Percentiles rank a stretch among this genome's conserved stretches.
These are phyloP conservation scores for Cryptomyrus ogoouensis DNA, from an alignment of 2,113 vertebrate genomes.

Conservation along the genomic window DNA sequence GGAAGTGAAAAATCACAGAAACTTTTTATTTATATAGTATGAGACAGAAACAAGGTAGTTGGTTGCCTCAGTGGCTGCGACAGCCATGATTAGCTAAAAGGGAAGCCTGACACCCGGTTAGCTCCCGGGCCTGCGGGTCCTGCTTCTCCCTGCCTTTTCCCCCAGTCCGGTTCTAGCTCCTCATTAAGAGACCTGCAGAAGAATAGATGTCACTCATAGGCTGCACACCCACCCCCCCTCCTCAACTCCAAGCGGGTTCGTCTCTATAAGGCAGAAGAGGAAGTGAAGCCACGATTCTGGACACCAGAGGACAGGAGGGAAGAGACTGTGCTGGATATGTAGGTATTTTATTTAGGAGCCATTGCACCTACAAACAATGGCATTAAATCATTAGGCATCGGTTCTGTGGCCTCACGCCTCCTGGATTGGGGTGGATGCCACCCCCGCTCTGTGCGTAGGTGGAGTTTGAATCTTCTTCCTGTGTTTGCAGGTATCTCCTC, in stretches of 20 bases:
- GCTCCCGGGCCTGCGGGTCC: background rate
- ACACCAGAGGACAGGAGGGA: background rate
- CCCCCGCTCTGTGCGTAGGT: too few species aligned
- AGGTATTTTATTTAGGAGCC: background rate
- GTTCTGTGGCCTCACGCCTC: background rate
- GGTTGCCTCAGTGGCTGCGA: background rate
- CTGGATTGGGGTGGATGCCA: background rate
- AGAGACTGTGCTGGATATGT: background rate
- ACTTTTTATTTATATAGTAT: background rate
- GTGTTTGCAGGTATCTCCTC: background rate
- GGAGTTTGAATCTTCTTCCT: background rate
- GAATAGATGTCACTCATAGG: background rate
- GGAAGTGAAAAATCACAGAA: background rate
- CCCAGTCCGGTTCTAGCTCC: background rate
- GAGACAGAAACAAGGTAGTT: background rate
- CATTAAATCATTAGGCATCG: background rate
- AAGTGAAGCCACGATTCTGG: background rate
- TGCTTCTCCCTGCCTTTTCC: background rate
- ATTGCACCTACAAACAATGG: background rate
- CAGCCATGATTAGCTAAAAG: background rate
- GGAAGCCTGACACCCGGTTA: background rate
- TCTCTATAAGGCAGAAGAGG: background rate
- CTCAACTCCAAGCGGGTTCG: background rate
- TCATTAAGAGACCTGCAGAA: background rate
- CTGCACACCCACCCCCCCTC: background rate